Conservation (phyloP, 2,113 vertebrate genomes). For the Isichthys henryi region DNA sequence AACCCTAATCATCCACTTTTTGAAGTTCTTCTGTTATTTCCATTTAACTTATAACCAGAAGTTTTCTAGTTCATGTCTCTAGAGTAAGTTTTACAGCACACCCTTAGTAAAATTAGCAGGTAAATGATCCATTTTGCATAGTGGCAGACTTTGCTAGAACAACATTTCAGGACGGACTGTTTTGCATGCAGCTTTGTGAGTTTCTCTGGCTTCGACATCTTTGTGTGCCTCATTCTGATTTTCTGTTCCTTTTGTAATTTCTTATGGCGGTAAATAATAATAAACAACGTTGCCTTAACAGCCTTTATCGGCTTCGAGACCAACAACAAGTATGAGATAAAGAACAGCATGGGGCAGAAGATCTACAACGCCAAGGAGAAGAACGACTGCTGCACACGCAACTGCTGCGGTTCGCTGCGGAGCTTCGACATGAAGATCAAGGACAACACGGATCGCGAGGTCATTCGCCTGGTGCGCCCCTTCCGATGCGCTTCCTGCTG, state of each 20-base stretch:
- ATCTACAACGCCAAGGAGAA: conserved; percentile 77
- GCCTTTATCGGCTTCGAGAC: conserved; percentile 73
- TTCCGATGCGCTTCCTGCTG: conserved; percentile 75
- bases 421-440: conserved; percentile 77
- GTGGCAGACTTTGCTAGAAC: neutral
- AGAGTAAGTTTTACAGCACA: neutral
- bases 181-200: neutral
- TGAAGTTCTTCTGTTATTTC: neutral
- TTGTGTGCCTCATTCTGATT: neutral
- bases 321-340: conserved; percentile 77
- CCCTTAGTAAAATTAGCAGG: neutral
- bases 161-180: neutral
- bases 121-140: neutral
- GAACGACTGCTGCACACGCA: conserved; percentile 76
- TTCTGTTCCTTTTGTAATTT: neutral
- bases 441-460: conserved; percentile 67
- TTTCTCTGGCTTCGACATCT: neutral
- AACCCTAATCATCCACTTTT: neutral
- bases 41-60: neutral
- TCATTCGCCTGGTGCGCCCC: conserved; percentile 74
- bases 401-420: conserved; percentile 77
- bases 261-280: neutral
- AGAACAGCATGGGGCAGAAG: conserved; percentile 73
- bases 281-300: conserved; percentile 31
- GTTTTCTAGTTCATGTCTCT: neutral